These are phyloP conservation scores for Conus betulinus DNA, from an alignment of 1,140 invertebrate species.

Conservation along the genomic window DNA sequence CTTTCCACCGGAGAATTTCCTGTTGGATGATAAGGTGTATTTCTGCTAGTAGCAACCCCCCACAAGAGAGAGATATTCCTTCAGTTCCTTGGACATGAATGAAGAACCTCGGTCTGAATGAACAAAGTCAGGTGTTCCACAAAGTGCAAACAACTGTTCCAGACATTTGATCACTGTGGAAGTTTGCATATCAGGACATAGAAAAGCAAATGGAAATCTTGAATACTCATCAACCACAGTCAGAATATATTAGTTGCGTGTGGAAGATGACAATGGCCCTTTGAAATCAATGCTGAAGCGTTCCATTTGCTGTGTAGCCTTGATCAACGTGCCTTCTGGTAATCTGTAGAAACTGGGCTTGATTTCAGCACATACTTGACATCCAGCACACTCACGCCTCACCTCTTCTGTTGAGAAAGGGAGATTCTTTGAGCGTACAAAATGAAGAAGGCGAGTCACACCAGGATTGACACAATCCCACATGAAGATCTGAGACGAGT, in stretches of 20 bases:
- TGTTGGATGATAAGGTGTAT: no score
- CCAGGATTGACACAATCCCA: conserved; percentile 56
- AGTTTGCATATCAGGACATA: conserved; percentile 48
- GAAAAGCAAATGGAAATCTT: conserved; percentile 66
- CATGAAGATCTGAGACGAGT: neutral
- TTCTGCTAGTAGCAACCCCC: conserved; percentile 36
- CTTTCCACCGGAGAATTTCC: no score
- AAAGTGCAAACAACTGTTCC: neutral
- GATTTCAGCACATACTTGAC: conserved; percentile 47
- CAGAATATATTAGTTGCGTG: conserved; percentile 58
- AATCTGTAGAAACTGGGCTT: no score
- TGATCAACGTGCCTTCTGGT: conserved; percentile 47
- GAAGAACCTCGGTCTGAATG: no score
- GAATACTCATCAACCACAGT: conserved; percentile 68
- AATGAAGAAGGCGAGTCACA: conserved; percentile 53
- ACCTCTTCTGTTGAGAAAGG: conserved; percentile 53
- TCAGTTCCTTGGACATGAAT: conserved; percentile 46
- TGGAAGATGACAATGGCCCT: conserved; percentile 56
- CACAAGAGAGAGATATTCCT: conserved; percentile 27
- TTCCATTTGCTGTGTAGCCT: conserved; percentile 60
- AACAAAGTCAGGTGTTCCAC: no score
- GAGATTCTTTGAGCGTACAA: conserved; percentile 51
- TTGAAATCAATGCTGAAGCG: conserved; percentile 64
- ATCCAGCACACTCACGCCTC: conserved; percentile 26
- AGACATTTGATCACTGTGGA: conserved; percentile 56